Conservation (phyloP, 2,113 vertebrate genomes). For the Rhipidura dahli region DNA sequence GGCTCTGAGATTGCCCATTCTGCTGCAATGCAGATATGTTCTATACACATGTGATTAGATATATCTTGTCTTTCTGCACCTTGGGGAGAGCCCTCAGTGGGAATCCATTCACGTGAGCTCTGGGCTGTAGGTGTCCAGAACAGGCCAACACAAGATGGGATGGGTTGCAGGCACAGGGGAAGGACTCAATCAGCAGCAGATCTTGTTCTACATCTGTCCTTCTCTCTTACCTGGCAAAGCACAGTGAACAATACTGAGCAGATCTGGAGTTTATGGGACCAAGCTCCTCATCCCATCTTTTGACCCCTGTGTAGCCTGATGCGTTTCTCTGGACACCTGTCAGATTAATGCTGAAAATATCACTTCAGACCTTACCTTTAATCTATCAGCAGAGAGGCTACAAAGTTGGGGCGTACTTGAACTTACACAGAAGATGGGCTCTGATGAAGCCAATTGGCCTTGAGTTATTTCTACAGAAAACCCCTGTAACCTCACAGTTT, state of each 20-base stretch:
- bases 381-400: not conserved
- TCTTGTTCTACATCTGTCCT: not conserved
- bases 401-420: not conserved
- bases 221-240: not conserved
- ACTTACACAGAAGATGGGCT: not conserved
- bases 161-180: not conserved
- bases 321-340: not conserved
- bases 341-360: not conserved
- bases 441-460: not conserved
- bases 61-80: not conserved
- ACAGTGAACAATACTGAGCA: not conserved
- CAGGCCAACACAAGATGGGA: not conserved
- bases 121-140: not conserved
- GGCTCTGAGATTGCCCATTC: not conserved
- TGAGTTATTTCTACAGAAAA: not conserved
- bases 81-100: not conserved
- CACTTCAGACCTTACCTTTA: not conserved
- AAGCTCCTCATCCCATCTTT: not conserved
- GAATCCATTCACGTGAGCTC: not conserved
- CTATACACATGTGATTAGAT: not conserved
- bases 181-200: not conserved
- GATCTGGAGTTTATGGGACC: not conserved
- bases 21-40: not conserved
- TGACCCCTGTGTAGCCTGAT: fast-evolving
- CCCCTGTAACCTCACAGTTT: not conserved